Percentiles rank a stretch among this genome's conserved stretches.
Conservation (phyloP, 2,888 invertebrate genomes). For the Thymelicus acteon region DNA sequence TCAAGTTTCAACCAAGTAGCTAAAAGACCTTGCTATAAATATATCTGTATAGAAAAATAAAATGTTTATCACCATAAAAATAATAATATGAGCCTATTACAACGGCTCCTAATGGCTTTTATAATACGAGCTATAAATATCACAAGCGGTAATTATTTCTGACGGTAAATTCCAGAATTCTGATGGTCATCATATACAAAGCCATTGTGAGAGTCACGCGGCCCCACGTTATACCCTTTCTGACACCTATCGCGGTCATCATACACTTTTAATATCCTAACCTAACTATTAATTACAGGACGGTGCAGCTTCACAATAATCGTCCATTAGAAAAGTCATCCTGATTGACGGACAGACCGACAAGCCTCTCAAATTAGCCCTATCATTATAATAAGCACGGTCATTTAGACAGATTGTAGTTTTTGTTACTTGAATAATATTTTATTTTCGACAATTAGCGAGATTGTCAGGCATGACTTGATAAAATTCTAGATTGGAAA, state of each 20-base stretch:
- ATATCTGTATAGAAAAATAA: no score
- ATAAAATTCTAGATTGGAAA: no score
- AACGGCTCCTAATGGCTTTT: background rate
- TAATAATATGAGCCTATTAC: no score
- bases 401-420: slow-evolving; percentile 5
- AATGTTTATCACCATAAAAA: no score
- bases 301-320: slow-evolving; percentile 29
- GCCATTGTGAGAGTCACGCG: slow-evolving; percentile 4
- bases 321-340: slow-evolving; percentile 24
- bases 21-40: no score
- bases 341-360: slow-evolving; percentile 20
- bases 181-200: background rate
- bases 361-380: slow-evolving; percentile 5
- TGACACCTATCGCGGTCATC: slow-evolving; percentile 1
- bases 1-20: no score
- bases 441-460: no score
- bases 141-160: slow-evolving; percentile 6
- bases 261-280: slow-evolving; percentile 32
- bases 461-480: no score
- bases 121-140: background rate
- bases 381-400: slow-evolving; percentile 9
- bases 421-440: background rate
- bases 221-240: background rate
- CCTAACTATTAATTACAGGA: slow-evolving; percentile 39
- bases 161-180: background rate